Base-by-base conservation (phyloP, 2,888 invertebrate species). In the Watsonalla binaria region DNA sequence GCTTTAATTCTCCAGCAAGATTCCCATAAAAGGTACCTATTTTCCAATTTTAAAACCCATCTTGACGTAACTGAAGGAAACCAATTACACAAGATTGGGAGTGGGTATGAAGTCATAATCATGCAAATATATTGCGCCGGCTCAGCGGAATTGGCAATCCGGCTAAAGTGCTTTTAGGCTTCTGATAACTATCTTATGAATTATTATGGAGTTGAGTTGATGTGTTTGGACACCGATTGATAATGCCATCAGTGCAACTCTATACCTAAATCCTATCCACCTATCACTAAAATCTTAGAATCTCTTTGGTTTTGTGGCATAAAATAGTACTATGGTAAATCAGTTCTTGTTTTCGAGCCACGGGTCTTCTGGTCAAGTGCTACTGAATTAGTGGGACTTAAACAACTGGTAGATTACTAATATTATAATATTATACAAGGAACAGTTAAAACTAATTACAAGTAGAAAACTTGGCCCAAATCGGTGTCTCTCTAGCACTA, bases 181-280 rank as follows among this genome's bases (percentile, higher is more conserved):
- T 66, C 65, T 72, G 71, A 80, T 83, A 80, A 82, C 80, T 80
- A 79, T 80, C 80, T 82, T 81, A 79, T 80, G 76, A 81, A 83
- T 80, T 77, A 74, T 73, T 74, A 78, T 73, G 64, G 68, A 64
- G 60, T 58, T 56, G 63, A 65, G 62, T 65, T 66, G 56, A 60
- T 57, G 61, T 57, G 59, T 53, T 55, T 52, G 51, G 39, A 70
- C 64, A 72, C 62, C 11, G 66, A 7, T 13, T 47, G n/a, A 8
- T 42, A 42, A 42, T 11, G 8, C 11, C 11, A 42, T 42, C 11
- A 42, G 42, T 42, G 4, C 24, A 24, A 24, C 24, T 24, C 24
- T 24, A 24, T 24, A 24, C 24, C 24, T 24, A 24, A 2, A 24
- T n/a, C 24, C 4, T 1, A 24, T 2, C 24, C 24, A 24, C 24